Evolutionary conservation across 2,113 vertebrate genomes (phyloP).

Genomic region (Melanotaenia duboulayi): DNA sequence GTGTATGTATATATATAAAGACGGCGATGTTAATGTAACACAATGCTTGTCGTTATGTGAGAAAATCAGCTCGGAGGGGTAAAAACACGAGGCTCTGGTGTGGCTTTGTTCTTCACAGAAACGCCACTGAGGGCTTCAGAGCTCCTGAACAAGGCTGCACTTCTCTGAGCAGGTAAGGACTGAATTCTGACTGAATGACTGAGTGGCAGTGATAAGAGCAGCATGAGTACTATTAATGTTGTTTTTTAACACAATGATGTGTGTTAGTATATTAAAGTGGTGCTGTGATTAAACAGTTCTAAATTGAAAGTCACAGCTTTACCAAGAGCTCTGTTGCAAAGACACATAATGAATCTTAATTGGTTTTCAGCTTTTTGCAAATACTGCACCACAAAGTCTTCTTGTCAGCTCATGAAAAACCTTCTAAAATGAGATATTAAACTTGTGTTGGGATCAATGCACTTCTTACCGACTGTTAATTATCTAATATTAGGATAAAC

Average conservation of each 20-base stretch:
- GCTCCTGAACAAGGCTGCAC: constrained; percentile 34
- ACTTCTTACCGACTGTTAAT: not conserved
- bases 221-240: not conserved
- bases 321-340: not conserved
- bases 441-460: not conserved
- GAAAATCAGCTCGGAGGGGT: constrained; percentile 52
- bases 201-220: not conserved
- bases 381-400: not conserved
- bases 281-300: not conserved
- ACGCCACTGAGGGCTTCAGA: constrained; percentile 25
- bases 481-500: constrained; percentile 3
- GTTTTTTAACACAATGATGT: not conserved
- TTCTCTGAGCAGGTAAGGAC: constrained; percentile 57
- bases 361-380: not conserved
- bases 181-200: constrained; percentile 11
- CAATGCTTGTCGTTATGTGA: constrained; percentile 56
- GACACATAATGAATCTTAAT: not conserved
- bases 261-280: not conserved
- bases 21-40: constrained; percentile 64
- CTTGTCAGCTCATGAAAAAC: not conserved
- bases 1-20: constrained; percentile 59
- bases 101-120: constrained; percentile 52
- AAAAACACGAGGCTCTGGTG: constrained; percentile 43
- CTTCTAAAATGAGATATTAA: not conserved
- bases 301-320: not conserved